phyloP scores from a whole-genome alignment of 2,113 vertebrate genomes.

The Myrmophylax atrothorax region DNA sequence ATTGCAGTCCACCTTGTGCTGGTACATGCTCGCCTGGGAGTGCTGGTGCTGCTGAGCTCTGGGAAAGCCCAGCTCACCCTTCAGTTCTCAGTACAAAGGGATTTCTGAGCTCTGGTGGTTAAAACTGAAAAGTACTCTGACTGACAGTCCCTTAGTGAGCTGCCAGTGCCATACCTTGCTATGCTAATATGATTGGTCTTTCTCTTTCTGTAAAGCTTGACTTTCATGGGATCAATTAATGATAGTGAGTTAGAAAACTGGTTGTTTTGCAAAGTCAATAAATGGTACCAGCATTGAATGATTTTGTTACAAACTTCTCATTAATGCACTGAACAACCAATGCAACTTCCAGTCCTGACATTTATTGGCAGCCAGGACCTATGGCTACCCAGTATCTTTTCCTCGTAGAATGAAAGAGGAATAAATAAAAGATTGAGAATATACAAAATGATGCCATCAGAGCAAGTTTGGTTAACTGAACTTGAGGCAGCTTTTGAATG shows the following conservation, averaged over 20 bases:
- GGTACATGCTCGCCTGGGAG: rapidly evolving
- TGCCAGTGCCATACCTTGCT: neutral
- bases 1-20: neutral
- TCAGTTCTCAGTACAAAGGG: neutral
- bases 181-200: neutral
- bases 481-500: neutral
- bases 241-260: neutral
- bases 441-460: neutral
- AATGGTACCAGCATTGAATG: neutral
- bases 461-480: neutral
- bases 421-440: neutral
- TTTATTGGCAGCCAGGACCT: neutral
- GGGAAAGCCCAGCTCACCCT: neutral
- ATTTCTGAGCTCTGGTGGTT: neutral
- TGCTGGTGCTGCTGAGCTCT: neutral
- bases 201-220: neutral
- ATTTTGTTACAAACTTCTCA: neutral
- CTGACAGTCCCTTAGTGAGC: neutral
- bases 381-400: neutral
- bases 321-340: neutral
- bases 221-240: slow-evolving; percentile 1
- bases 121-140: neutral
- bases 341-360: neutral
- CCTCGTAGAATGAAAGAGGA: neutral
- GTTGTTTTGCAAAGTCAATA: slow-evolving; percentile 17